Conservation (phyloP, 2,797 vertebrate species). For the Spondyliosoma cantharus region DNA sequence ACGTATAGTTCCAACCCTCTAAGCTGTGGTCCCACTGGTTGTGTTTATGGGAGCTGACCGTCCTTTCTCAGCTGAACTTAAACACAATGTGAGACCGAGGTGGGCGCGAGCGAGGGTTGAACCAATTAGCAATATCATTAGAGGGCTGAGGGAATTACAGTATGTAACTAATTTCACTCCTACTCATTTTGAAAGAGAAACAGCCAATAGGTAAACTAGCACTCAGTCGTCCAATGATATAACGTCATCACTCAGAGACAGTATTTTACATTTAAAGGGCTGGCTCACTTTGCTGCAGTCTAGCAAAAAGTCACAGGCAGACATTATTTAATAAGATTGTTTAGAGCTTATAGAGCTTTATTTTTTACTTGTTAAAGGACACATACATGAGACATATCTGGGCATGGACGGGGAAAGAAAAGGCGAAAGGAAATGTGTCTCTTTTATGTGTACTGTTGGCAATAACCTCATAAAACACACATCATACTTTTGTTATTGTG, state of each 20-base stretch:
- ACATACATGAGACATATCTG: constrained; percentile 17
- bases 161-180: neutral
- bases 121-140: neutral
- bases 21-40: too few species aligned
- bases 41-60: too few species aligned
- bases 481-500: too few species aligned
- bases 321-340: neutral
- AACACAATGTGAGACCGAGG: neutral
- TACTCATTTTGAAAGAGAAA: too few species aligned
- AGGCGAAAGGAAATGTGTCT: constrained; percentile 26
- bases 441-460: neutral
- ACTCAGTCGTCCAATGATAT: neutral
- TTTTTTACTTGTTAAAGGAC: neutral
- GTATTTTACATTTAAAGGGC: neutral
- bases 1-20: too few species aligned
- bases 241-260: neutral
- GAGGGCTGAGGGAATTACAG: neutral
- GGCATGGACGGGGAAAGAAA: neutral
- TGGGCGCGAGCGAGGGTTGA: neutral
- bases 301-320: neutral
- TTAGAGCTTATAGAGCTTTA: neutral
- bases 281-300: neutral
- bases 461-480: neutral
- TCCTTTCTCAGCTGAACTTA: neutral
- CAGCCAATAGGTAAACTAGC: neutral